Conservation (phyloP, 2,888 invertebrate genomes). For the Oscheius onirici region DNA sequence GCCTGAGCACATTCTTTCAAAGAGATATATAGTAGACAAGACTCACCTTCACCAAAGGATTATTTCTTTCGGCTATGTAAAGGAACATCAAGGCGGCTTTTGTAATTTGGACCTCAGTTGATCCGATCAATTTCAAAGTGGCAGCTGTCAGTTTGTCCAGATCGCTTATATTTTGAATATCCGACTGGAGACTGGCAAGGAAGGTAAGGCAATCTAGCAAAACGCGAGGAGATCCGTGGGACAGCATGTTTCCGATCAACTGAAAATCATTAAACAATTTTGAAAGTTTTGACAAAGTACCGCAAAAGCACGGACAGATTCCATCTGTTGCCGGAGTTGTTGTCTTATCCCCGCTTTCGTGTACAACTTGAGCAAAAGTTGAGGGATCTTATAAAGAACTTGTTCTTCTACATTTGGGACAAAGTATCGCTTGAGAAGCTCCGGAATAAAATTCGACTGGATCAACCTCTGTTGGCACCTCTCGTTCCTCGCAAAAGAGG, state of each 20-base stretch:
- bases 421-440: constrained; percentile 7
- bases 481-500: background rate
- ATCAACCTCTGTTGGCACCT: background rate
- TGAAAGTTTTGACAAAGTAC: background rate
- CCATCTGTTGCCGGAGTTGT: background rate
- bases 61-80: background rate
- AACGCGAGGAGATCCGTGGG: constrained; percentile 10
- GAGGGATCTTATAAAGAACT: constrained; percentile 8
- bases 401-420: constrained; percentile 6
- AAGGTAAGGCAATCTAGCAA: background rate
- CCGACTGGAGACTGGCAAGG: background rate
- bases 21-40: too few relatives aligned
- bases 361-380: background rate
- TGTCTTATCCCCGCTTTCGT: background rate
- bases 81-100: background rate
- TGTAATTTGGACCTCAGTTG: background rate
- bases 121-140: background rate
- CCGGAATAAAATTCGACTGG: background rate
- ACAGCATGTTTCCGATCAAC: background rate
- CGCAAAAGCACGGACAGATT: background rate
- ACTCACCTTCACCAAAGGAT: background rate
- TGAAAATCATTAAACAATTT: background rate
- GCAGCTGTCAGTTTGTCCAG: background rate
- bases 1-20: background rate
- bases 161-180: background rate